Evolutionary conservation across 2,888 invertebrate species (phyloP).

Genomic region (Andricus quercusramuli): DNA sequence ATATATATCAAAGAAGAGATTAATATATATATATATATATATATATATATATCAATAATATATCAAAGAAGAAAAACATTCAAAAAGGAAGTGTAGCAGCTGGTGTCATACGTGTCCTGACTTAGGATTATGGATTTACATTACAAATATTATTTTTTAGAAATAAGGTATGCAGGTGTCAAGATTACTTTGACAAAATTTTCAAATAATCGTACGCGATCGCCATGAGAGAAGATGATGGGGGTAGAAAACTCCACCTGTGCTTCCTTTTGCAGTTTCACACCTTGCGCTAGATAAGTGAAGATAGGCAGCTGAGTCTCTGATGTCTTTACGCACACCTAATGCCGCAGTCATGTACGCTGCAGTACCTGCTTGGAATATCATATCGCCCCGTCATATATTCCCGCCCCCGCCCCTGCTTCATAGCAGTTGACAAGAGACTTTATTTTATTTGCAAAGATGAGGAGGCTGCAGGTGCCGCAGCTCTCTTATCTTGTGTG

Average conservation of each 20-base stretch:
- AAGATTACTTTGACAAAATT: constrained; percentile 19
- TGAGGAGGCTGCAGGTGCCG: constrained; percentile 57
- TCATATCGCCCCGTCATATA: constrained; percentile 66
- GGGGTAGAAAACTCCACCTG: constrained; percentile 22
- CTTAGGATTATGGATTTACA: background rate
- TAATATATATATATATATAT: too few relatives aligned
- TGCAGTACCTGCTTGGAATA: constrained; percentile 66
- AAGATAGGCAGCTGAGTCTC: constrained; percentile 35
- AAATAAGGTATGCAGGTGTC: background rate
- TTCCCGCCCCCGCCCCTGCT: constrained; percentile 41
- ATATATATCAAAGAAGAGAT: too few relatives aligned
- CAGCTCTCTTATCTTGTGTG: constrained; percentile 68
- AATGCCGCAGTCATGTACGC: constrained; percentile 61
- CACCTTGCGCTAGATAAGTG: constrained; percentile 36
- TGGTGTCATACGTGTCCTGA: background rate
- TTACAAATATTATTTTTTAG: constrained; percentile 5
- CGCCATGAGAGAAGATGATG: background rate
- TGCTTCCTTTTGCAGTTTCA: background rate
- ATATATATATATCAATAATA: too few relatives aligned
- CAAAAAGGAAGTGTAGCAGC: background rate
- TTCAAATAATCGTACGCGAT: constrained; percentile 22
- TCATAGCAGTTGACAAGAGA: constrained; percentile 40
- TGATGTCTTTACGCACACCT: constrained; percentile 50
- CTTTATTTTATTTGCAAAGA: constrained; percentile 72
- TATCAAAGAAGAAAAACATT: background rate